Percentiles rank a stretch among this genome's conserved stretches.
These are phyloP conservation scores for Amblyteles armatorius DNA, from an alignment of 2,888 invertebrate species.

Conservation along the genomic window DNA sequence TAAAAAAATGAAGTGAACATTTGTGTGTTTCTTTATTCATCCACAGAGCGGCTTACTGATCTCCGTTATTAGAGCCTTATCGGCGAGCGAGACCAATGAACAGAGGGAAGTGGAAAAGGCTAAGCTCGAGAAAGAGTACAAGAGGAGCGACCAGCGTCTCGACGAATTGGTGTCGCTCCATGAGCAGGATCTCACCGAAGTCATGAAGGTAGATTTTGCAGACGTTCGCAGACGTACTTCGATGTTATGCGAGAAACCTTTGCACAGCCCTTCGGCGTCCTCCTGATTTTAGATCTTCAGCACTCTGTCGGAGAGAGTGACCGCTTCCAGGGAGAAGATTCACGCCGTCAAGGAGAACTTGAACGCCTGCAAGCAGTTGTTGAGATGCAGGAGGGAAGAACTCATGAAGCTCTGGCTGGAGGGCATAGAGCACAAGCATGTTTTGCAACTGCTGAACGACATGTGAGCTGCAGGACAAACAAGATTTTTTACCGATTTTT, in stretches of 20 bases:
- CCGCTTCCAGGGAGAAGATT: constrained; percentile 91
- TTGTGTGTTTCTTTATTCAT: background rate
- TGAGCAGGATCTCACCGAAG: constrained; percentile 94
- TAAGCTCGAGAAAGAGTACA: constrained; percentile 96
- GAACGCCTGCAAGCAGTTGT: constrained; percentile 92
- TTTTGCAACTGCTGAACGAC: constrained; percentile 94
- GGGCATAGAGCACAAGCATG: constrained; percentile 97
- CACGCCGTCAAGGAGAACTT: constrained; percentile 92
- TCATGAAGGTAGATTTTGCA: constrained; percentile 87
- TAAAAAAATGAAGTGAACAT: too few relatives aligned
- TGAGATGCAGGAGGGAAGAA: constrained; percentile 97
- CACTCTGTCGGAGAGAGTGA: constrained; percentile 91
- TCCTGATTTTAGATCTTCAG: constrained; percentile 88
- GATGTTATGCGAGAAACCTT: constrained; percentile 6
- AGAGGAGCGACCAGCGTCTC: constrained; percentile 94
- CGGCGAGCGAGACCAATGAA: constrained; percentile 97
- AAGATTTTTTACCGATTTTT: background rate
- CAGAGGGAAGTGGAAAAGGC: constrained; percentile 97
- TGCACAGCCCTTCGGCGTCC: constrained; percentile 45
- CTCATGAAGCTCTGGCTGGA: constrained; percentile 97
- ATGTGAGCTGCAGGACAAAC: constrained; percentile 87
- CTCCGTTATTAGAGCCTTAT: constrained; percentile 97
- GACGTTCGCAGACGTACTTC: background rate
- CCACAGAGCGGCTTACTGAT: constrained; percentile 93
- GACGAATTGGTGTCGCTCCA: constrained; percentile 95